Conservation (phyloP, 2,888 invertebrate species). For the Zeuzera pyrina region DNA sequence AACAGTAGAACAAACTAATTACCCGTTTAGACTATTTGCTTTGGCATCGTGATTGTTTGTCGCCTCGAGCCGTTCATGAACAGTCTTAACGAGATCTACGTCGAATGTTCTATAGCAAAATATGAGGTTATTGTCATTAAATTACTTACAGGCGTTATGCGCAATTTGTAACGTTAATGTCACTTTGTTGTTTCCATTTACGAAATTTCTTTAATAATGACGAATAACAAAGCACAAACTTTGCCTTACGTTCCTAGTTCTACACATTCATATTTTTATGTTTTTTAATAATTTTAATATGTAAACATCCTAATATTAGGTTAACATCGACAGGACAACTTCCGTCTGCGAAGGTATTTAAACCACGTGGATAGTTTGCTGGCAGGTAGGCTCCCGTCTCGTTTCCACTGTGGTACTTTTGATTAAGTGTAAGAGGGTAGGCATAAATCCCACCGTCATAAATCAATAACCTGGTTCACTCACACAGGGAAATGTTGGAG, state of each 20-base stretch:
- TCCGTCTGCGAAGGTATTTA: constrained; percentile 39
- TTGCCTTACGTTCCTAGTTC: no score
- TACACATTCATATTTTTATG: no score
- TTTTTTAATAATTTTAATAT: constrained; percentile 29
- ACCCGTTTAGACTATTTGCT: constrained; percentile 59
- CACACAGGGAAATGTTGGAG: constrained; percentile 41
- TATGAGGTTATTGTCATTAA: no score
- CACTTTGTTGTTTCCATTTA: no score
- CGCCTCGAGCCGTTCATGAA: constrained; percentile 32
- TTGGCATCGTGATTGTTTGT: constrained; percentile 48
- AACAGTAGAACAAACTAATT: constrained; percentile 60
- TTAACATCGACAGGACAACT: constrained; percentile 36
- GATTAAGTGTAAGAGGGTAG: constrained; percentile 61
- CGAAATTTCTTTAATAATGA: no score
- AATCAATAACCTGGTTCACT: constrained; percentile 65
- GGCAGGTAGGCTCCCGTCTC: constrained; percentile 45
- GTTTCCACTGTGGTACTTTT: constrained; percentile 50
- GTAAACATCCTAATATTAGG: constrained; percentile 28
- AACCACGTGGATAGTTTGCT: constrained; percentile 46
- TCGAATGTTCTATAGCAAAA: constrained; percentile 3
- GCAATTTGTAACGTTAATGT: no score
- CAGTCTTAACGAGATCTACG: constrained; percentile 15
- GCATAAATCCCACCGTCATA: constrained; percentile 61
- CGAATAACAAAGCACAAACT: no score
- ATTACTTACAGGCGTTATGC: no score